phyloP scores from a whole-genome alignment of 2,888 invertebrate genomes.

The Watsonalla binaria region DNA sequence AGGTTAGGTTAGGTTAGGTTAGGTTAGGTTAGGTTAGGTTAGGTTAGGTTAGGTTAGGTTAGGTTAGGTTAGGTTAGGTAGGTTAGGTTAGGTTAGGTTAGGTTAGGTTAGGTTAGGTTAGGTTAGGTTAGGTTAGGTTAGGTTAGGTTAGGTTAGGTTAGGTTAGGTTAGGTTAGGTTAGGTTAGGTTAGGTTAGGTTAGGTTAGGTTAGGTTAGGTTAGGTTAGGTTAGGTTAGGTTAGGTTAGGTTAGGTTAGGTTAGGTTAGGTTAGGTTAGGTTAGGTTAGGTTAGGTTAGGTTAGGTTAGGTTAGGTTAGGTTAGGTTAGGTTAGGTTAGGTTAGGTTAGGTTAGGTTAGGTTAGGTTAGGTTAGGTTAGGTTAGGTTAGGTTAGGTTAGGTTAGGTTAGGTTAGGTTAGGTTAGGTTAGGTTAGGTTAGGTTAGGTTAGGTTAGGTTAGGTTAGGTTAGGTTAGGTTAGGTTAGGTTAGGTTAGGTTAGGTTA shows the following conservation, averaged over 20 bases:
- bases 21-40: constrained; percentile 1
- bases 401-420: constrained; percentile 10
- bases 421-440: constrained; percentile 8
- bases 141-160: constrained; percentile 6
- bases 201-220: constrained; percentile 9
- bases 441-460: constrained; percentile 8
- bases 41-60: constrained; percentile 8
- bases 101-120: constrained; percentile 12
- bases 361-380: constrained; percentile 11
- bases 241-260: constrained; percentile 5
- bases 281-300: constrained; percentile 11
- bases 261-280: constrained; percentile 8
- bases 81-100: constrained; percentile 12
- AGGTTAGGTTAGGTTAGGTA: constrained; percentile 6
- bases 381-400: constrained; percentile 5
- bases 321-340: constrained; percentile 13
- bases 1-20: constrained; percentile 4
- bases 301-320: constrained; percentile 12
- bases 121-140: constrained; percentile 12
- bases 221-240: constrained; percentile 7
- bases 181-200: constrained; percentile 9
- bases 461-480: constrained; percentile 7
- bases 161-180: constrained; percentile 12
- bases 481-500: constrained; percentile 9
- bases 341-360: constrained; percentile 13